Base-by-base conservation (phyloP, 2,888 invertebrate genomes). In the Calliphora vomitoria region DNA sequence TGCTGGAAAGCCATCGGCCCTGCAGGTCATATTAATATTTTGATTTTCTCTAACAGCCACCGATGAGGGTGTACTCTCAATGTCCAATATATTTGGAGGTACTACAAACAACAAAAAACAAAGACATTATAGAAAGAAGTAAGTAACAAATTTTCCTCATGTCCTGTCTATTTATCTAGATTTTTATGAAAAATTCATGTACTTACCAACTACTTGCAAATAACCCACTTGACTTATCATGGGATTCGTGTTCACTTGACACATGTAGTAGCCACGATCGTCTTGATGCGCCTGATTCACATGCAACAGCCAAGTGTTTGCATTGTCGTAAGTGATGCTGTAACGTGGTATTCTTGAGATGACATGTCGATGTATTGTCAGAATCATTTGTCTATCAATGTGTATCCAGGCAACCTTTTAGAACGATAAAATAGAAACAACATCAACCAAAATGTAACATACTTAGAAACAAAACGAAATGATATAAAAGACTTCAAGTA, bases 141-240 rank as follows among this genome's bases (percentile, higher is more conserved):
- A n/a, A n/a, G n/a, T n/a, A n/a, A n/a, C n/a, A n/a, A n/a, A n/a
- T n/a, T 55, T 66, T 50, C 20, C 64, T 72, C n/a, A 53, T 74
- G 18, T 4, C 0, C 6, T 41, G 35, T 35, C 41, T 31, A 50
- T 71, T 80, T 58, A 58, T 18, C 0, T 15, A 62, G 68, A 82
- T 68, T 74, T 25, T 25, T 62, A 53, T 15, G 10, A 38, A 10
- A 3, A 44, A 11, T 44, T 11, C 41, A 1, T 55, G 15, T 41
- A 4, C 97, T 95, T 93, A 98, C 98, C 98, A 55, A 98, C 98
- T 87, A 98, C 98, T 94, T 98, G 97, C 60, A 98, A 95, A 93
- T 97, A 98, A 84, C 98, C 98, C 53, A 98, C 97, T 95, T 98
- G 98, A 93, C 97, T 98, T 92, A 98, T 98, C 98, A 98, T 98